Base-by-base conservation (phyloP, 2,797 vertebrate genomes). In the Anabas testudineus region DNA sequence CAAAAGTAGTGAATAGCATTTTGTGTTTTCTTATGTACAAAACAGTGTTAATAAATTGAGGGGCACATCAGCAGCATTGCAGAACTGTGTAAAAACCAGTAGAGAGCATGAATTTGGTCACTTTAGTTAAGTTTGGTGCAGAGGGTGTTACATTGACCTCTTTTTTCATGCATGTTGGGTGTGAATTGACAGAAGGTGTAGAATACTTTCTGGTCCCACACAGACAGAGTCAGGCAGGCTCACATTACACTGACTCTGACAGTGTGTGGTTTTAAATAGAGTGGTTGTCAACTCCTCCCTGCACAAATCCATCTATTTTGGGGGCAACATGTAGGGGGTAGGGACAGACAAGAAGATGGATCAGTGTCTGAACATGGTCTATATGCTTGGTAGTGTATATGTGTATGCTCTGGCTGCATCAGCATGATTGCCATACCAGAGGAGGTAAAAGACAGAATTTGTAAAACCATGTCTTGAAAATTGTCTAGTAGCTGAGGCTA, bases 211-310 rank as follows among this genome's bases (percentile, higher is more conserved):
- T 71, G 71, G 75, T 85, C 60, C 68, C 76, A 54, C 81, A 66
- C 80, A 56, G 67, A 82, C 70, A 78, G 85, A 84, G 83, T 84
- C 84, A 78, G 66, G 59, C 24, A 74, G 79, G 91, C 84, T 95
- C 94, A 93, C 81, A 95, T 95, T 95, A 94, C 94, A 94, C 94
- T 94, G 94, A 95, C 93, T 91, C 86, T 76, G 73, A 83, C 87
- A 87, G 78, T 90, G 90, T 87, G 69, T 56, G 74, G 87, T 92
- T 94, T 94, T 92, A 95, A 95, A 95, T 95, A 95, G 94, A 88
- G 79, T 53, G 36, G 72, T 79, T 87, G 88, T 91, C 88, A 89
- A 88, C 91, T 92, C 91, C 90, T 81, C 90, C 87, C 82, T 71
- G 74, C 75, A 78, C 72, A 85, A 83, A 89, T 81, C 76, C 57